Evolutionary conservation across 2,888 invertebrate genomes (phyloP).

Genomic region (Tipula unca): DNA sequence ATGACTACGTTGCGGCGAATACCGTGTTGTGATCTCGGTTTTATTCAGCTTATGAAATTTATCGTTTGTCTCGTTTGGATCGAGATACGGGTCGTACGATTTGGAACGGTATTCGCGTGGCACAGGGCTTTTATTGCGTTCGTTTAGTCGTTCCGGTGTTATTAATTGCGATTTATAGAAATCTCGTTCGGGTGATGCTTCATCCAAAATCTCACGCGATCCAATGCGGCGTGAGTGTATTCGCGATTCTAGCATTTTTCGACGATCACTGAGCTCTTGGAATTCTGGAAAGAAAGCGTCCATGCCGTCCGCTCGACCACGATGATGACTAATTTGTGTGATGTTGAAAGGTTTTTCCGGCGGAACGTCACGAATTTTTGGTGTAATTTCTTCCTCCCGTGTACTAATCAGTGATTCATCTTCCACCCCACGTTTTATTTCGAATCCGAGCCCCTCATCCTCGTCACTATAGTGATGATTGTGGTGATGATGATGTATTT

Average conservation of each 20-base stretch:
- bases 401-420: slow-evolving; percentile 26
- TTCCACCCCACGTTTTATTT: slow-evolving; percentile 41
- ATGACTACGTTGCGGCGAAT: slow-evolving; percentile 35
- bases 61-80: not conserved
- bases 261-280: slow-evolving; percentile 59
- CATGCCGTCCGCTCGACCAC: slow-evolving; percentile 60
- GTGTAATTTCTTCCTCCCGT: slow-evolving; percentile 53
- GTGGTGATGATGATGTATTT: not conserved
- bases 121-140: not conserved
- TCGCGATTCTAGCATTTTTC: slow-evolving; percentile 67
- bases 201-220: slow-evolving; percentile 37
- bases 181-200: slow-evolving; percentile 32
- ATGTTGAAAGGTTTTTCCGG: slow-evolving; percentile 32
- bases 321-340: slow-evolving; percentile 29
- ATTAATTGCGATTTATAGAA: slow-evolving; percentile 36
- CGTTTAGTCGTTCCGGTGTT: slow-evolving; percentile 31
- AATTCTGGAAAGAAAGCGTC: slow-evolving; percentile 46
- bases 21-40: slow-evolving; percentile 34
- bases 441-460: slow-evolving; percentile 71
- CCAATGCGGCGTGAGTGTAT: slow-evolving; percentile 52
- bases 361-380: slow-evolving; percentile 52
- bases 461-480: slow-evolving; percentile 55
- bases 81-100: slow-evolving; percentile 24
- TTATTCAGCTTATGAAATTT: slow-evolving; percentile 34
- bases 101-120: slow-evolving; percentile 21